Evolutionary conservation across 2,888 invertebrate species (phyloP), one percentile per base, ranked within the genome.

Genomic region (Drosophila crucigera): DNA sequence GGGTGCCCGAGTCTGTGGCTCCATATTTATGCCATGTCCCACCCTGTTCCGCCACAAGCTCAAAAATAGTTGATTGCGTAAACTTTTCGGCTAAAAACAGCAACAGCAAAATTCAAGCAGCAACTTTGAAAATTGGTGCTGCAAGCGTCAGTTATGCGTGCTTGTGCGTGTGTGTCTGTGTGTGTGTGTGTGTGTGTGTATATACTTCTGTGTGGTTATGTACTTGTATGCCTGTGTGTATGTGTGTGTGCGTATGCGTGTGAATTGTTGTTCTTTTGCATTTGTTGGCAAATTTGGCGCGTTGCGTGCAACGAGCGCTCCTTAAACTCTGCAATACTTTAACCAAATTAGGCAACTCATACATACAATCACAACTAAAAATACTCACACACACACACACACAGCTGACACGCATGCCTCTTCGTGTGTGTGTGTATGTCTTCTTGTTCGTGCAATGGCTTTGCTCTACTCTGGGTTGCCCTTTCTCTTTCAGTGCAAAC

Each of bases 301-400:
- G 84, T 84, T 85, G 84, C 84, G 84, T 85, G 84, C 81, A 77
- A 70, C 73, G 50, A 78, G 67, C 66, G 68, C 71, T 68, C 78
- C 75, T 58, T 73, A 76, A 83, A 81, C 71, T 79, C 68, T 77
- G 83, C 81, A 76, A 81, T 79, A 67, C 71, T 74, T 80, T 83
- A 84, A 82, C 87, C 81, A 85, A 85, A 85, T 87, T 87, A 83
- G 85, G 76, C 79, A 84, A 64, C 75, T 72, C 66, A 59, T 54
- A 39, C 39, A 61, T 55, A 49, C 28, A 35, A 30, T 14, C 22
- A 22, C 41, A 54, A 22, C 43, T 43, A 11, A 43, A 43, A 43
- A 43, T 43, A 22, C 5, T 5, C 43, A 22, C 33, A 35, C 10
- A 54, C 22, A 50, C 33, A 35, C 10, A 54, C 22, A 50, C 30